Base-by-base conservation (phyloP, 2,888 invertebrate genomes). In the Tachina grossa region DNA sequence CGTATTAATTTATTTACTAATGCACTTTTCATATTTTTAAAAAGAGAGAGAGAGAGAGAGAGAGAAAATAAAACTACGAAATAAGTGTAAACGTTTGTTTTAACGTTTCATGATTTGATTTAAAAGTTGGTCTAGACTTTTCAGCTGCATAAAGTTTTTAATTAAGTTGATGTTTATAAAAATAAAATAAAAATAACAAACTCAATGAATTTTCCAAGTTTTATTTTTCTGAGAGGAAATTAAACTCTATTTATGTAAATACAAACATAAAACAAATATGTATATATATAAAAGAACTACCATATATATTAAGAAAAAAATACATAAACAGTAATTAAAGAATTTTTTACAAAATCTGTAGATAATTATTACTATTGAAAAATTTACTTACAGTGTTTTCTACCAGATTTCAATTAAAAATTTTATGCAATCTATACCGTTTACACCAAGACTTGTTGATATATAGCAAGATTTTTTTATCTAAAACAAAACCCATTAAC, bases 41-140 rank as follows among this genome's bases (percentile, higher is more conserved):
- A 16, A 66, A 47, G 3, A 53, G 11, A 53, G 39, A 9, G 22
- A 5, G 0, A 16, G 59, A 47, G 3, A 53, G 11, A 53, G 39
- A 9, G 22, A 5, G 0, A 51, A 66, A 51, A 31, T 51, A 2
- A 43, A 59, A 51, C 43, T 53, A 31, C 31, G 31, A 31, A 31
- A 31, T 55, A n/a, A 14, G 49, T 41, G 10, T 14, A 14, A 39
- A 55, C 47, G 31, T 79, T 66, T 68, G 51, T 81, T 77, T 72
- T 66, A 45, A 72, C 51, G 39, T 66, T 68, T 53, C 9, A 72
- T 55, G 81, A 83, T 79, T 77, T 78, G 57, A 72, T 77, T 76
- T 63, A 76, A 81, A 81, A 81, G 61, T 68, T 84, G 69, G 85
- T 86, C 81, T 81, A 84, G 86, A 84, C 84, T 75, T 79, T 83